phyloP scores from a whole-genome alignment of 2,113 vertebrate species.

The Danionella cerebrum region DNA sequence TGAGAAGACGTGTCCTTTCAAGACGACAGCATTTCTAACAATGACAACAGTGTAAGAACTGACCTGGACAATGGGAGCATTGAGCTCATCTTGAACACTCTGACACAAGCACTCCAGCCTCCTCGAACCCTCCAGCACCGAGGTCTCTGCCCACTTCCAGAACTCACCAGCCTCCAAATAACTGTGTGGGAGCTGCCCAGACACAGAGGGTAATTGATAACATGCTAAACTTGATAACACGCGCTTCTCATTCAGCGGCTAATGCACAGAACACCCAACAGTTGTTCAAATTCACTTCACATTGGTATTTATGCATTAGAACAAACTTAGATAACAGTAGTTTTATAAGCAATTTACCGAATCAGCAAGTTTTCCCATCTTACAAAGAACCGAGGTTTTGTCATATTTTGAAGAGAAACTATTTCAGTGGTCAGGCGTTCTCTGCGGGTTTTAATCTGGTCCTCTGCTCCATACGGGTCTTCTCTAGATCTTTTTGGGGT shows the following conservation, averaged over 20 bases:
- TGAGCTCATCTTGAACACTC: constrained; percentile 67
- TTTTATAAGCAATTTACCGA: no score
- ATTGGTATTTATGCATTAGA: no score
- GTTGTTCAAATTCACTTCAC: neutral
- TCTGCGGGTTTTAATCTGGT: no score
- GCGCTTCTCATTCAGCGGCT: neutral
- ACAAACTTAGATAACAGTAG: no score
- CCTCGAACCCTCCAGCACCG: constrained; percentile 51
- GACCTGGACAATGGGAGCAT: constrained; percentile 67
- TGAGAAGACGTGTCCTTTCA: neutral
- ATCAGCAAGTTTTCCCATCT: no score
- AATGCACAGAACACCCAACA: neutral
- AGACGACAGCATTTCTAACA: no score
- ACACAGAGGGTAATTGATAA: constrained; percentile 6
- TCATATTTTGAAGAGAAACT: no score
- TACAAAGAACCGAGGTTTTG: no score
- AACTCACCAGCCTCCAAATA: constrained; percentile 63
- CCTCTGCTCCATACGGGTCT: no score
- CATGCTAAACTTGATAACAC: neutral
- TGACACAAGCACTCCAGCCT: constrained; percentile 65
- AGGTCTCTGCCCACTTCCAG: constrained; percentile 72
- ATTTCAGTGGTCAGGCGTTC: no score
- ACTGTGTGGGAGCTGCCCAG: constrained; percentile 74
- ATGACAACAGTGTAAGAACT: constrained; percentile 10
- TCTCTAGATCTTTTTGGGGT: no score